Base-by-base conservation (phyloP, 2,113 vertebrate species). In the Hystrix cristata region DNA sequence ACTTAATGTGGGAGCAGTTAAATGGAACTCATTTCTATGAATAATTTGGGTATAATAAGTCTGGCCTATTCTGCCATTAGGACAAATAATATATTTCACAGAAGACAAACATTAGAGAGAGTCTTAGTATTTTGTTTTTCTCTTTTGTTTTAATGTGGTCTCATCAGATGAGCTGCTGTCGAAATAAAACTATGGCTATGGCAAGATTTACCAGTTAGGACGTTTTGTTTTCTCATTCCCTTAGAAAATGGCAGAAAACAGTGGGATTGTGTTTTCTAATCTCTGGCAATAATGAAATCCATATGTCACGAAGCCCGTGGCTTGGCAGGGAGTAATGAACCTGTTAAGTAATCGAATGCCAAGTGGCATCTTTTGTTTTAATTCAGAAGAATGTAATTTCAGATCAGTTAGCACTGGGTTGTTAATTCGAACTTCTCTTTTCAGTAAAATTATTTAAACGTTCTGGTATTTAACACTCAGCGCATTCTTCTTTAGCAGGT, bases 381-480 rank as follows among this genome's bases (percentile, higher is more conserved):
- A 57, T 59, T 82, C 71, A 91, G 64, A 94, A 83, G n/a, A 82
- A 82, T 23, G 46, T 79, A 69, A 80, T 60, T 97, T 94, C 85
- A 23, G 38, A 71, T 23, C 69, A 79, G 19, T 76, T 34, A 92
- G 87, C 78, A 43, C 29, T 67, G 85, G n/a, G 48, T 38, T 90
- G 48, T 76, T 96, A 87, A 95, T 64, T 94, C n/a, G 84, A 88
- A 46, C 11, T 93, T 96, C 85, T 88, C 48, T 85, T 46, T 85
- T 72, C 34, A 79, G 62, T 43, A 88, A 84, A 74, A 88, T 93
- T 83, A 90, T 38, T 95, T 82, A 84, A 46, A 95, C 64, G 48
- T 81, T 95, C 85, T 59, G 9, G 11, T 89, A 88, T 67, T 94
- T 91, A 94, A 85, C n/a, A 55, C 62, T 69, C 12, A 31, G 74